phyloP scores from a whole-genome alignment of 2,888 invertebrate genomes.

The Mamestra brassicae region DNA sequence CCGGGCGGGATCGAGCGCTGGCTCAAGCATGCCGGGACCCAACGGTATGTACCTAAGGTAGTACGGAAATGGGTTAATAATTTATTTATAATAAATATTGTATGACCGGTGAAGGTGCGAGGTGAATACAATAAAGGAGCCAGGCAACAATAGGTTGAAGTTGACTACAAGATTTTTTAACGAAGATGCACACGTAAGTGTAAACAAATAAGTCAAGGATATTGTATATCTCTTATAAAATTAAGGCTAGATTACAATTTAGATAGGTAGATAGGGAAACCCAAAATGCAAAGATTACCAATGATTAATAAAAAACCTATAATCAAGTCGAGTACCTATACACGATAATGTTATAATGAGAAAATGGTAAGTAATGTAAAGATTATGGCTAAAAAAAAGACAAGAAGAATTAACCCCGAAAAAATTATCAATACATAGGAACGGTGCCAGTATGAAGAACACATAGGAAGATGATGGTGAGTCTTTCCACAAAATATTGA shows the following conservation, averaged over 20 bases:
- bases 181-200: neutral
- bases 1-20: conserved; percentile 88
- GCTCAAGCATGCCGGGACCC: conserved; percentile 88
- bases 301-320: neutral
- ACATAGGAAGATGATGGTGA: conserved; percentile 28
- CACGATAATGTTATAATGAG: neutral
- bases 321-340: neutral
- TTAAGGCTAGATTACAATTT: neutral
- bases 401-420: neutral
- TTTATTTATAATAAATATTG: neutral
- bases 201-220: neutral
- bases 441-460: conserved; percentile 30
- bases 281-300: conserved; percentile 17
- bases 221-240: neutral
- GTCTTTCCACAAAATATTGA: conserved; percentile 49
- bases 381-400: conserved; percentile 9
- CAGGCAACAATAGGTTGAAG: neutral
- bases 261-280: conserved; percentile 5
- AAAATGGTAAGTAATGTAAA: conserved; percentile 7
- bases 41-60: conserved; percentile 86
- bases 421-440: neutral
- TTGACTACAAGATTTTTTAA: neutral
- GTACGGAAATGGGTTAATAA: neutral
- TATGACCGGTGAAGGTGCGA: neutral
- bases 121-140: conserved; percentile 2